Evolutionary conservation across 2,888 invertebrate species (phyloP).

Genomic region (Tholera decimalis): DNA sequence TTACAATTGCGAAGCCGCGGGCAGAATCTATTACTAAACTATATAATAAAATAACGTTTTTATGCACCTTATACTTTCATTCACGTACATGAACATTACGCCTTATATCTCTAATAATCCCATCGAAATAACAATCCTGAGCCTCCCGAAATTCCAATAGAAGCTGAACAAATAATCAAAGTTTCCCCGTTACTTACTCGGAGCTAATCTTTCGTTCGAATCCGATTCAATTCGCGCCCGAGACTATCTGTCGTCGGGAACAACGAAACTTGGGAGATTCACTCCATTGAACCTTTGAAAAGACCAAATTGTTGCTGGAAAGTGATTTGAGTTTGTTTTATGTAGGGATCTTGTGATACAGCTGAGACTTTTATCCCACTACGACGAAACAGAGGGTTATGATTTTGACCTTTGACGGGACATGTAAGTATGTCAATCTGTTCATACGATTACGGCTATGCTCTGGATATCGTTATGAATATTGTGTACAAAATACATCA

Average conservation of each 20-base stretch:
- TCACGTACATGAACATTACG: background rate
- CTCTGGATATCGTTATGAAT: too few species aligned
- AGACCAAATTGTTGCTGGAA: conserved; percentile 46
- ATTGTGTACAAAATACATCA: too few species aligned
- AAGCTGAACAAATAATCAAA: conserved; percentile 52
- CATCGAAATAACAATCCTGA: conserved; percentile 9
- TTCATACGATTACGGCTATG: too few species aligned
- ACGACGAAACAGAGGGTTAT: too few species aligned
- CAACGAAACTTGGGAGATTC: conserved; percentile 59
- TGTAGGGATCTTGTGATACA: conserved; percentile 22
- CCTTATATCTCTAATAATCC: conserved; percentile 12
- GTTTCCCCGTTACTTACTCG: conserved; percentile 52
- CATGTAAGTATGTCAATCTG: too few species aligned
- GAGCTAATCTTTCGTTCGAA: conserved; percentile 58
- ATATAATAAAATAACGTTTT: too few species aligned
- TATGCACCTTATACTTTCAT: too few species aligned
- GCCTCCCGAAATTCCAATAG: conserved; percentile 3
- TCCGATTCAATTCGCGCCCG: conserved; percentile 60
- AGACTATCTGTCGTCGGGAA: conserved; percentile 55
- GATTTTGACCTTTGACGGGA: too few species aligned
- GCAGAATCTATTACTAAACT: too few species aligned
- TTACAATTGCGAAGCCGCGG: too few species aligned
- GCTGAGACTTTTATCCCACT: background rate
- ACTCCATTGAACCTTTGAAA: conserved; percentile 53
- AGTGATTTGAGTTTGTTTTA: conserved; percentile 48